Percentiles rank a stretch among this genome's conserved stretches.
Evolutionary conservation across 2,888 invertebrate genomes (phyloP).

Genomic region (Eupithecia pulchellata): DNA sequence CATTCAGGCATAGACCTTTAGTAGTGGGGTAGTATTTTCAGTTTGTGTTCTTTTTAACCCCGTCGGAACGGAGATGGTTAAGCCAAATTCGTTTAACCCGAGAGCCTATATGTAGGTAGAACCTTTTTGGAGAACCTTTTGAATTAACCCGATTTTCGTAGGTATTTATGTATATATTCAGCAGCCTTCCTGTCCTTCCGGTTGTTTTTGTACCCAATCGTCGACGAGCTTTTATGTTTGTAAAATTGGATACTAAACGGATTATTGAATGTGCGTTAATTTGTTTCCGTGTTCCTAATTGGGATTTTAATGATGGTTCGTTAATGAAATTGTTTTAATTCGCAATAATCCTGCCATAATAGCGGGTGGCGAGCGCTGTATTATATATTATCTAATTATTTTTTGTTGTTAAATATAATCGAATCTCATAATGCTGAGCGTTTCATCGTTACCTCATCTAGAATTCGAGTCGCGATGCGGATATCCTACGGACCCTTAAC

Average conservation of each 20-base stretch:
- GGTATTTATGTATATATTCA: conserved; percentile 13
- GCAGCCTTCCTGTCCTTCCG: conserved; percentile 6
- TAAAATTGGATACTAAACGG: conserved; percentile 14
- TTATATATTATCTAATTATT: conserved; percentile 2
- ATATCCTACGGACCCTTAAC: conserved; percentile 79
- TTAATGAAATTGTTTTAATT: conserved; percentile 29
- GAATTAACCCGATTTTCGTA: conserved; percentile 13
- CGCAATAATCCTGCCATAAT: neutral
- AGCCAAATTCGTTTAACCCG: conserved; percentile 17
- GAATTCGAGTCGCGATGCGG: conserved; percentile 78
- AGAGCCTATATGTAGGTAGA: conserved; percentile 7
- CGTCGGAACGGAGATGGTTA: conserved; percentile 10
- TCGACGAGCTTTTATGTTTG: neutral
- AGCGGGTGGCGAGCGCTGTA: neutral
- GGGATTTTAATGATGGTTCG: conserved; percentile 8
- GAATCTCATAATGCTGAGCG: conserved; percentile 40
- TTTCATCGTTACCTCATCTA: conserved; percentile 71
- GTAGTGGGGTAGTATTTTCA: conserved; percentile 33
- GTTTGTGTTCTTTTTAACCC: conserved; percentile 19
- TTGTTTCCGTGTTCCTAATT: conserved; percentile 16
- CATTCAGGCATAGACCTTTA: conserved; percentile 43
- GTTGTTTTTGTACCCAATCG: conserved; percentile 10
- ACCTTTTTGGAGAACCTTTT: conserved; percentile 15
- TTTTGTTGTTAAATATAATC: conserved; percentile 25
- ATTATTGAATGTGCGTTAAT: conserved; percentile 13